Conservation (phyloP, 23 tunicate species). For the Ciona savignyi region DNA sequence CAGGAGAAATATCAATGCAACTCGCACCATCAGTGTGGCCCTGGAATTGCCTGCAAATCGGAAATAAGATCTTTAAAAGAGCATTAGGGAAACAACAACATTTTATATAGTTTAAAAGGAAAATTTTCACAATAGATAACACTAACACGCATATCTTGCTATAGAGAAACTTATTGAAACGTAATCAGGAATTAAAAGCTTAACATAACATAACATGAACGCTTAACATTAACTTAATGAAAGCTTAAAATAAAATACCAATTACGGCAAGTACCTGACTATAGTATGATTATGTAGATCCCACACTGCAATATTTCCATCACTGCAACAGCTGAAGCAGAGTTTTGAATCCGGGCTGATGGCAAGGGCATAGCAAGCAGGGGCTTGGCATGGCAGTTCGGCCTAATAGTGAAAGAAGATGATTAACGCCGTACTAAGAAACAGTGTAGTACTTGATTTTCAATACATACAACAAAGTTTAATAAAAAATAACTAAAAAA, state of each 20-base stretch:
- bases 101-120: too few relatives aligned
- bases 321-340: conserved; percentile 87
- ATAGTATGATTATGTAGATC: conserved; percentile 60
- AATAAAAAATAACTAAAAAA: neutral
- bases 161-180: too few relatives aligned
- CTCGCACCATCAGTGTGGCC: conserved; percentile 98
- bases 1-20: conserved; percentile 93
- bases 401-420: too few relatives aligned
- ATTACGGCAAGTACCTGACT: conserved; percentile 28
- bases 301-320: conserved; percentile 85
- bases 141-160: too few relatives aligned
- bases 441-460: too few relatives aligned
- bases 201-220: too few relatives aligned
- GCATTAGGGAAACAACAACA: neutral
- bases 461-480: too few relatives aligned
- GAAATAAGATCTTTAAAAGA: neutral
- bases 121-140: too few relatives aligned
- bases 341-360: conserved; percentile 65
- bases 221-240: too few relatives aligned
- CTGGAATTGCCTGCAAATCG: conserved; percentile 75
- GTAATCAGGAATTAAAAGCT: too few relatives aligned
- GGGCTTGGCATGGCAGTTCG: conserved; percentile 37
- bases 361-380: conserved; percentile 82
- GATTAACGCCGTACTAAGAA: neutral
- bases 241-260: neutral